These are phyloP conservation scores for Cantharis rustica DNA, from an alignment of 2,888 invertebrate genomes.

Conservation along the genomic window DNA sequence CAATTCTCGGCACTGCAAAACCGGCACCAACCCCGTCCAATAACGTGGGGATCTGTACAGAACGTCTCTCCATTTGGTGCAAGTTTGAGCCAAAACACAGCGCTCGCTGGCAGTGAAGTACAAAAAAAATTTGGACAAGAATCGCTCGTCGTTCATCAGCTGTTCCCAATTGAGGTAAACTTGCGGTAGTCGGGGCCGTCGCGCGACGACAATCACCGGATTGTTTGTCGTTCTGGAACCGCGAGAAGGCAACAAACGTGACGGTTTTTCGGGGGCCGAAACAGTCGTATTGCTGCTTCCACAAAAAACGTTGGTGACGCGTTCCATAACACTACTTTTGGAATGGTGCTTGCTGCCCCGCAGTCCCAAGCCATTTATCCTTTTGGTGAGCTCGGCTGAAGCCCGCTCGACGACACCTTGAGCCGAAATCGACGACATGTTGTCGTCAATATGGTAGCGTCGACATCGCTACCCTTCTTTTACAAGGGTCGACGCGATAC, in stretches of 20 bases:
- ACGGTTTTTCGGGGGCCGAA: conserved; percentile 59
- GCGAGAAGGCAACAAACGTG: conserved; percentile 51
- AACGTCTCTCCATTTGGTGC: conserved; percentile 85
- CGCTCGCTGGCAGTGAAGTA: conserved; percentile 68
- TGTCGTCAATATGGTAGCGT: conserved; percentile 31
- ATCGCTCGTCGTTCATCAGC: conserved; percentile 82
- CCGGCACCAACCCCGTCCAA: conserved; percentile 86
- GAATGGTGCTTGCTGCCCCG: conserved; percentile 55
- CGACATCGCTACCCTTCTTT: conserved; percentile 23
- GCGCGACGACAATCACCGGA: conserved; percentile 36
- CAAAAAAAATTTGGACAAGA: conserved; percentile 65
- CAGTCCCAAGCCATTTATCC: conserved; percentile 77
- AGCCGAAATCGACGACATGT: conserved; percentile 82
- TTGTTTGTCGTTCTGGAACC: conserved; percentile 35
- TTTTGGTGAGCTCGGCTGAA: conserved; percentile 86
- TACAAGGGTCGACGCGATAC: conserved; percentile 26
- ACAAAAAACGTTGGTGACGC: conserved; percentile 85
- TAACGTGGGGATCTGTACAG: conserved; percentile 85
- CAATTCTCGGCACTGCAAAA: conserved; percentile 83
- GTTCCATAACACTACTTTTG: conserved; percentile 77
- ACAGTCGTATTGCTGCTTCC: conserved; percentile 60
- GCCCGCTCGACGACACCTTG: conserved; percentile 92
- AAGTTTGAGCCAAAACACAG: conserved; percentile 80
- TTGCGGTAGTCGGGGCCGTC: conserved; percentile 56
- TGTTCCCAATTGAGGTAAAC: conserved; percentile 72